These are phyloP conservation scores for Pectinophora gossypiella DNA, from an alignment of 1,140 invertebrate genomes.

Conservation along the genomic window DNA sequence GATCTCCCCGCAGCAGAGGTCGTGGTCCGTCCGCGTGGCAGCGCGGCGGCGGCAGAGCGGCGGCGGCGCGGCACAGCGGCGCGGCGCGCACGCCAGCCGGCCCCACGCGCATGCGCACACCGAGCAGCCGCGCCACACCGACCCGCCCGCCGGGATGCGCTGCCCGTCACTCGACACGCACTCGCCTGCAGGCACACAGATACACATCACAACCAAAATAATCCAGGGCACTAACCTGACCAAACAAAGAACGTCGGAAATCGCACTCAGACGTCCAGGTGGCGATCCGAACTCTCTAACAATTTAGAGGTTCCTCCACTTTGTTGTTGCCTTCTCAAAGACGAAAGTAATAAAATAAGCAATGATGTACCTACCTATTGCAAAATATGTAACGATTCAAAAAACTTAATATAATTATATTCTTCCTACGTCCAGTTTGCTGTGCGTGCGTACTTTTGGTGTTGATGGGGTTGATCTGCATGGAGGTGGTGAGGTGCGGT, in stretches of 20 bases:
- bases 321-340: too few relatives aligned
- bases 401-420: too few relatives aligned
- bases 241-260: too few relatives aligned
- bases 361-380: too few relatives aligned
- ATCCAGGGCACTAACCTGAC: too few relatives aligned
- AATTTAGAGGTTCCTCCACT: too few relatives aligned
- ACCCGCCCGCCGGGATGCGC: conserved; percentile 37
- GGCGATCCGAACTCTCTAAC: too few relatives aligned
- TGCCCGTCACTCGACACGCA: conserved; percentile 45
- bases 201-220: background rate
- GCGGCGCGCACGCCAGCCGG: conserved; percentile 40
- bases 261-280: too few relatives aligned
- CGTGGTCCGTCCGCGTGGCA: conserved; percentile 14
- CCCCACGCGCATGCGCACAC: conserved; percentile 46
- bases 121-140: conserved; percentile 39
- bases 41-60: conserved; percentile 33
- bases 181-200: conserved; percentile 26
- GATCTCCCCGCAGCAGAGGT: conserved; percentile 54
- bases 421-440: too few relatives aligned
- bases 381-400: too few relatives aligned
- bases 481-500: conserved; percentile 59
- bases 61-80: conserved; percentile 31
- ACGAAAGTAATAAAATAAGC: too few relatives aligned
- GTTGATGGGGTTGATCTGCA: conserved; percentile 44
- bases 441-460: conserved; percentile 48